Base-by-base conservation (phyloP, 2,888 invertebrate genomes). In the Aproaerema taeniolella region DNA sequence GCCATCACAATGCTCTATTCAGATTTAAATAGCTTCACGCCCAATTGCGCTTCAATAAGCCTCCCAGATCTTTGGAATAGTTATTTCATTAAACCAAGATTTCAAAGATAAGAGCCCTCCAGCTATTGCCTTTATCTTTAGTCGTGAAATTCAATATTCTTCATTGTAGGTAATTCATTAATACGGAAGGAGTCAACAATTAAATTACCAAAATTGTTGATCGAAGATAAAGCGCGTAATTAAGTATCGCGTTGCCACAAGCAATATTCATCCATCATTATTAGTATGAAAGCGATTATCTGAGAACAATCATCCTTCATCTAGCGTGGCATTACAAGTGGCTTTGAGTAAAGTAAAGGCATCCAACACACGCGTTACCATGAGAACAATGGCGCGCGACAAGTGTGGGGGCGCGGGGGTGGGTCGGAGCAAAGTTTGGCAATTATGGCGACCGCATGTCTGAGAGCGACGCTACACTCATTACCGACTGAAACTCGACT, bases 21-120 rank as follows among this genome's bases (percentile, higher is more conserved):
- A 85, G 69, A 83, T 85, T 82, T 81, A 83, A 85, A 85, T 87
- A 85, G 83, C 83, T 83, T 85, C 74, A 82, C 83, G 78, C 85
- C 76, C 83, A 83, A 86, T 87, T 86, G 80, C 81, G 61, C 73
- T 70, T 81, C 78, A 85, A 85, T 85, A 72, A 67, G 76, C 68
- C 75, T 67, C 65, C n/a, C 66, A 73, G 68, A 73, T 72, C 61
- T 70, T 64, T 59, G 53, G 62, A 64, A 75, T 83, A 83, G 81
- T 81, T 81, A 76, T 80, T 77, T 81, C 76, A 81, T 83, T 80
- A 79, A 72, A 72, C 72, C 74, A 72, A 71, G 77, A 75, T 78
- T 70, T 67, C 50, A 52, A 55, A 52, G 63, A 61, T 11, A 25
- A 16, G 35, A 25, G 14, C 25, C 34, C 25, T 25, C 9, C 5